Conservation (phyloP, 2,888 invertebrate species). For the Pogonocherus hispidulus region DNA sequence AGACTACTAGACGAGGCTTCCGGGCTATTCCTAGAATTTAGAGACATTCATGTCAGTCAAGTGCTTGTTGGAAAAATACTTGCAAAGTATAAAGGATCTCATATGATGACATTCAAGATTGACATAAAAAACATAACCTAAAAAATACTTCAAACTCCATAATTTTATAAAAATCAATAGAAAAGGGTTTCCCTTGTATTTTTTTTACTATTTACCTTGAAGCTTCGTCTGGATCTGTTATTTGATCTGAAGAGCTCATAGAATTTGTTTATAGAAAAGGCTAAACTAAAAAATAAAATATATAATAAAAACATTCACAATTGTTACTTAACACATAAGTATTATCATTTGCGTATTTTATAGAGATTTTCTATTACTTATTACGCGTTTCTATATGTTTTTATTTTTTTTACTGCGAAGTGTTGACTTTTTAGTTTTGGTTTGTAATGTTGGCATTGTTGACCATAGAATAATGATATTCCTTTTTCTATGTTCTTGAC, state of each 20-base stretch:
- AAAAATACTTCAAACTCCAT: constrained; percentile 16
- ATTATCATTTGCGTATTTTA: constrained; percentile 31
- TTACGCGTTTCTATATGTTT: constrained; percentile 24
- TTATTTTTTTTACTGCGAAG: constrained; percentile 27
- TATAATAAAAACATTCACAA: constrained; percentile 40
- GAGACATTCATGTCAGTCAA: constrained; percentile 1
- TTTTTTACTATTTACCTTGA: constrained; percentile 66
- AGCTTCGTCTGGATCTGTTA: constrained; percentile 69
- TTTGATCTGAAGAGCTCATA: constrained; percentile 69
- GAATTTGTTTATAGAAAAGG: constrained; percentile 60
- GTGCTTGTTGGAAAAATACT: neutral
- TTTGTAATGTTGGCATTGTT: constrained; percentile 24
- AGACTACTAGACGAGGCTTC: constrained; percentile 66
- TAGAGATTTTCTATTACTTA: constrained; percentile 1
- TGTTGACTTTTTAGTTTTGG: constrained; percentile 28
- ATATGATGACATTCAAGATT: constrained; percentile 65
- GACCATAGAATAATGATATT: too few species aligned
- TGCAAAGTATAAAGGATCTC: constrained; percentile 19
- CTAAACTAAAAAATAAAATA: constrained; percentile 52
- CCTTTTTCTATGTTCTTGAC: too few species aligned
- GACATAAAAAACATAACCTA: constrained; percentile 64
- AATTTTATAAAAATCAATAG: constrained; percentile 9
- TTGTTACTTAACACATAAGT: constrained; percentile 34
- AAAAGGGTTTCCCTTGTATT: neutral
- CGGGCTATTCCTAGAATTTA: constrained; percentile 62